Evolutionary conservation across 2,797 vertebrate species (phyloP).

Genomic region (Octomys mimax): DNA sequence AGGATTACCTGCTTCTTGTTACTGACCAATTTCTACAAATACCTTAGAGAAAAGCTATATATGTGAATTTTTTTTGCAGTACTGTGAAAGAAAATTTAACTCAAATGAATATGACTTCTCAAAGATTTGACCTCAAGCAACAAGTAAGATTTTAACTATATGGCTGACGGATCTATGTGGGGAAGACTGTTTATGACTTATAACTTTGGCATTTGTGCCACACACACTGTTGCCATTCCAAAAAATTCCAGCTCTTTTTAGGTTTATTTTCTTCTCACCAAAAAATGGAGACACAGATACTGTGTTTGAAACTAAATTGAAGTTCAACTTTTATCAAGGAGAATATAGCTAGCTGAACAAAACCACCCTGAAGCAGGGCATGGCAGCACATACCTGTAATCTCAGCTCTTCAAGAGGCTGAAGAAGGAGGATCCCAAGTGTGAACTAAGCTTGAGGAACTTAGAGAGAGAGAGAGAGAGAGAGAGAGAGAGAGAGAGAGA

Average conservation of each 20-base stretch:
- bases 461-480: neutral
- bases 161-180: neutral
- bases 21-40: neutral
- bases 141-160: neutral
- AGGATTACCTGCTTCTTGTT: constrained; percentile 2
- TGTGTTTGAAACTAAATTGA: neutral
- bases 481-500: neutral
- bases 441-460: neutral
- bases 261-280: neutral
- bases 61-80: neutral
- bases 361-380: neutral
- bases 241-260: neutral
- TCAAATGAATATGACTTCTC: neutral
- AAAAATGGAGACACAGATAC: neutral
- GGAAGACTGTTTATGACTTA: neutral
- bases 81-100: neutral
- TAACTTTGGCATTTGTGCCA: neutral
- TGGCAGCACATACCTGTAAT: neutral
- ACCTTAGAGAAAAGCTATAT: neutral
- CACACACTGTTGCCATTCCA: neutral
- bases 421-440: neutral
- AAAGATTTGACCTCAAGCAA: constrained; percentile 11
- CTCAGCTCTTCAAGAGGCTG: neutral
- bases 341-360: neutral
- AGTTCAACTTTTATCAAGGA: constrained; percentile 35